Evolutionary conservation across 2,797 vertebrate genomes (phyloP), one percentile per base, ranked within the genome.

Genomic region (Danio albolineatus): DNA sequence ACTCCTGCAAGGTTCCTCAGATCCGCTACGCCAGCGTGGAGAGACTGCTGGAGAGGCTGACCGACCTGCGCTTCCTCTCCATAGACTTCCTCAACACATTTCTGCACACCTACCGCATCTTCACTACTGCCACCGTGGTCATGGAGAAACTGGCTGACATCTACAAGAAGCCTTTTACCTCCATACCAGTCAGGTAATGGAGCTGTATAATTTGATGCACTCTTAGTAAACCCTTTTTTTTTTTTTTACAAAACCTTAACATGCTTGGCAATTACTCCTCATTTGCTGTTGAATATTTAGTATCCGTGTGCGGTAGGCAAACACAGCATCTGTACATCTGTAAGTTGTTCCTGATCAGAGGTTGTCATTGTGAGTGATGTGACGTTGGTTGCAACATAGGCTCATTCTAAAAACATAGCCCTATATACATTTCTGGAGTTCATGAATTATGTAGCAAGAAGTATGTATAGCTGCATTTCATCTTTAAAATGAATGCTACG

Each of bases 81-180:
- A 99, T 99, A 2, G 98, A 99, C 91, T 99, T 99, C 92, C 96
- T 99, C 86, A 99, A 99, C 90, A 98, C 97, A 83, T 99, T 99
- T 90, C 95, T 99, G 79, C 98, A 99, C 88, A 99, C 98, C 19
- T 99, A 99, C 83, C 95, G 98, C 82, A 97, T 98, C 91, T 99
- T 99, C 92, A 99, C 97, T 51, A 95, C 94, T 0, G 96, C 96
- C 0, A 81, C 93, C 0, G 95, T 98, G 61, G 97, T 99, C 83
- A 94, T 99, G 93, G 96, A 96, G 85, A 99, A 98, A 84, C 94
- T 99, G 82, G 94, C 96, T 0, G 97, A 98, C 90, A 97, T 98
- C 90, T 99, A 99, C 92, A 96, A 97, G 86, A 95, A 96, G 79
- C 98, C 97, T 64, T 98, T 98, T 91, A 98, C 96, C 59, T 98